Percentiles rank a stretch among this genome's conserved stretches.
Conservation (phyloP, 2,113 vertebrate genomes). For the Amphiprion percula region DNA sequence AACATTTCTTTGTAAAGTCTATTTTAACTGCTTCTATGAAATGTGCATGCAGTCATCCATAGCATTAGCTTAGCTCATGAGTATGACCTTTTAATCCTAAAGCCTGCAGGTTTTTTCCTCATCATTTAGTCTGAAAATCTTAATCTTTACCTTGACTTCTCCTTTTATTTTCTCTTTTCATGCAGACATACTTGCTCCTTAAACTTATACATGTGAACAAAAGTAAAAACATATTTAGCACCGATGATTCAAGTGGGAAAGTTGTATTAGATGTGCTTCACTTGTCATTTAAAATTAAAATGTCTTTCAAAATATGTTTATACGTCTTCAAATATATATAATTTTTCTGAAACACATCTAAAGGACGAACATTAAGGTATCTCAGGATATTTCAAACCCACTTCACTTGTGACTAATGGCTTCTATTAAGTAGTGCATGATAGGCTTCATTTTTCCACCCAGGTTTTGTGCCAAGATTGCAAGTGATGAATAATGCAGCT, state of each 20-base stretch:
- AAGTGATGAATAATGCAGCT: slow-evolving; percentile 73
- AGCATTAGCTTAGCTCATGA: neutral
- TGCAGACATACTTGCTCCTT: too few species aligned
- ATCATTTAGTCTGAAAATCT: neutral
- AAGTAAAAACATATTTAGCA: too few species aligned
- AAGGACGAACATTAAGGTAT: slow-evolving; percentile 3
- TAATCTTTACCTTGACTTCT: too few species aligned
- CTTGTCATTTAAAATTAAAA: neutral
- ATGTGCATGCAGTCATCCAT: neutral
- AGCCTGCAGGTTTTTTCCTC: neutral
- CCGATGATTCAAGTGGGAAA: too few species aligned
- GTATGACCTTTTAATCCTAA: neutral
- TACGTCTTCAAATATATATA: neutral
- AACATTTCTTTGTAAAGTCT: neutral
- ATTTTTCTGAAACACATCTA: neutral
- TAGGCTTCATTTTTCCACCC: slow-evolving; percentile 23
- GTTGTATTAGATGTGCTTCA: too few species aligned
- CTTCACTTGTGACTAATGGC: slow-evolving; percentile 24
- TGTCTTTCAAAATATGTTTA: neutral
- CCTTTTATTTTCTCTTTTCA: too few species aligned
- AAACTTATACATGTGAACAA: too few species aligned
- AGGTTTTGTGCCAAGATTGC: slow-evolving; percentile 39
- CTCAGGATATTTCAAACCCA: slow-evolving; percentile 1
- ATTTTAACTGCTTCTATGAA: neutral
- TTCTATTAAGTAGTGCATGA: slow-evolving; percentile 30